Evolutionary conservation across 2,888 invertebrate species (phyloP).

Genomic region (Colostygia pectinataria): DNA sequence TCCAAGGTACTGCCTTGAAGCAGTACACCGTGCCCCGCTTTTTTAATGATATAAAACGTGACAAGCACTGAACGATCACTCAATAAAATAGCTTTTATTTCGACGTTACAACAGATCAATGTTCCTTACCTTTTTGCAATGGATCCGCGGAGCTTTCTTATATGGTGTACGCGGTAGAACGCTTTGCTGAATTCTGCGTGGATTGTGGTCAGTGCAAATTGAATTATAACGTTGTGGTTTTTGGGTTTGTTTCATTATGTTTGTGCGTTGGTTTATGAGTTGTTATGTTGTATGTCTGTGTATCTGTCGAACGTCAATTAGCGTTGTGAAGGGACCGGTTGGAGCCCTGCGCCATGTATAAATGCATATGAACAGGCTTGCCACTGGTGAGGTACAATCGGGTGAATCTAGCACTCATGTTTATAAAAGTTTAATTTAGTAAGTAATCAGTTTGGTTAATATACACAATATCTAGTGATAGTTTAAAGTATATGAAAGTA

Average conservation of each 20-base stretch:
- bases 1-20: slow-evolving; percentile 56
- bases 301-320: slow-evolving; percentile 74
- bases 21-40: slow-evolving; percentile 55
- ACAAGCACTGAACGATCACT: slow-evolving; percentile 68
- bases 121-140: slow-evolving; percentile 59
- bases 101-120: slow-evolving; percentile 70
- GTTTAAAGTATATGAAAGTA: too few species aligned
- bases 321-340: slow-evolving; percentile 66
- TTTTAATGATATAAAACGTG: slow-evolving; percentile 72
- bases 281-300: slow-evolving; percentile 42
- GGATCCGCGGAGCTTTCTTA: slow-evolving; percentile 57
- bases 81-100: slow-evolving; percentile 78
- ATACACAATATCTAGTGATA: too few species aligned
- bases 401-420: slow-evolving; percentile 48
- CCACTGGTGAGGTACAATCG: slow-evolving; percentile 43
- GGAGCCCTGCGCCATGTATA: slow-evolving; percentile 51
- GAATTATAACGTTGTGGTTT: slow-evolving; percentile 48
- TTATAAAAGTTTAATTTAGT: slow-evolving; percentile 44
- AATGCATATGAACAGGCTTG: slow-evolving; percentile 58
- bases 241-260: slow-evolving; percentile 47
- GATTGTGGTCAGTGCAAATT: slow-evolving; percentile 47
- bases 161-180: slow-evolving; percentile 53
- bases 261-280: slow-evolving; percentile 43
- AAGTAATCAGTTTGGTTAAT: slow-evolving; percentile 31
- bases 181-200: slow-evolving; percentile 61